Base-by-base conservation (phyloP, 2,797 vertebrate genomes). In the Danio aesculapii region DNA sequence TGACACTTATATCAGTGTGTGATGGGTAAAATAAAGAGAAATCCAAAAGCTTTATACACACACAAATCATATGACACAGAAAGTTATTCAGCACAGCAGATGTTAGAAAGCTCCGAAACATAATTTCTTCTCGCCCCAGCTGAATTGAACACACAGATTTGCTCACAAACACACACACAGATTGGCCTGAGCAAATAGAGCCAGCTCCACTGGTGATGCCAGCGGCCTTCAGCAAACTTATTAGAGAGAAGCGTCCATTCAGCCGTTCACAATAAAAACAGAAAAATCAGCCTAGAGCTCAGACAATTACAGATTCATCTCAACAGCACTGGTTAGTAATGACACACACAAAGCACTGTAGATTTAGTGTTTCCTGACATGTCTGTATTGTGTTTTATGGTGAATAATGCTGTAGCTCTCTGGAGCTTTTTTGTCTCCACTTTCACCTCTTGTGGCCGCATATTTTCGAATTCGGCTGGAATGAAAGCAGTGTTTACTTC, bases 181-280 rank as follows among this genome's bases (percentile, higher is more conserved):
- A 47, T 63, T 66, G 69, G 47, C 66, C 63, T 21, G 74, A 83
- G 57, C 74, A 83, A 83, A 81, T 44, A 83, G 47, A 52, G 52
- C 30, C 43, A 59, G 44, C 62, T 47, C 79, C 50, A 70, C 52
- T 68, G 59, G 69, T 74, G 39, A 47, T 52, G 50, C 68, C 75
- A 74, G 44, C 16, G 13, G 77, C 62, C 53, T 59, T 73, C 68
- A 58, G 74, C 63, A 81, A 85, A 81, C 73, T 46, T 82, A 75
- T 83, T 77, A 83, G 67, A 21, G 58, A 44, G 16, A 69, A 62
- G 57, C 67, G 47, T 80, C 72, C 52, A 12, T 58, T 21, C 50
- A 82, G 63, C 57, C 78, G 0, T 81, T 75, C 75, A 7, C 63
- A 46, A 68, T 57, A 61, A 70, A 57, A 11, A 44, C 53, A 47